Percentiles rank a stretch among this genome's conserved stretches.
phyloP scores from a whole-genome alignment of 1,140 invertebrate genomes.

The Planococcus citri region DNA sequence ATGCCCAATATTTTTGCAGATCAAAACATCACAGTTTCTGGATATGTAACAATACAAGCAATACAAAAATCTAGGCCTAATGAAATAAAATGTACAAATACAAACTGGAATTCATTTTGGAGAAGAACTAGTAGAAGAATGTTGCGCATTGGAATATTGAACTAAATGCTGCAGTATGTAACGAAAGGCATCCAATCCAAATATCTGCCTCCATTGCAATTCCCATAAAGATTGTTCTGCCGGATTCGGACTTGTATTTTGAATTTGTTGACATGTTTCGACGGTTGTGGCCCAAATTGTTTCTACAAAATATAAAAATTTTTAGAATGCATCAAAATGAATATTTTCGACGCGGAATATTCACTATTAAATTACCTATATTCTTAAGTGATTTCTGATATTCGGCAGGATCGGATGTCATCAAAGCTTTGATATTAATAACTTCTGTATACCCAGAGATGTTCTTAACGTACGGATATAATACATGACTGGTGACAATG shows the following conservation, averaged over 20 bases:
- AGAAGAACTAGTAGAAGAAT: background rate
- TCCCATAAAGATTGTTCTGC: conserved; percentile 28
- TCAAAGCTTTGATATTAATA: conserved; percentile 31
- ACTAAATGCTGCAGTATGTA: conserved; percentile 28
- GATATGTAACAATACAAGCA: background rate
- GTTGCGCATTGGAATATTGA: conserved; percentile 23
- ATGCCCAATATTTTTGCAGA: background rate
- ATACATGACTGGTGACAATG: conserved; percentile 29
- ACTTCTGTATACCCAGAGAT: conserved; percentile 30
- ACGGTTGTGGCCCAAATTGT: conserved; percentile 32
- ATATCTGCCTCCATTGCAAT: conserved; percentile 30
- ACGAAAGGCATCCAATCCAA: conserved; percentile 26
- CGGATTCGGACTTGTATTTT: conserved; percentile 27
- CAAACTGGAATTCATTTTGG: conserved; percentile 12
- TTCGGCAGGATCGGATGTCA: conserved; percentile 30
- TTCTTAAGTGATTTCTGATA: conserved; percentile 31
- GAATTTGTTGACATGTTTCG: conserved; percentile 30
- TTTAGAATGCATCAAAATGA: background rate
- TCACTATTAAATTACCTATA: conserved; percentile 28
- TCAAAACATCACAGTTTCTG: background rate
- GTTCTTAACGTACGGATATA: conserved; percentile 27
- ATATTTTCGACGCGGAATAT: background rate
- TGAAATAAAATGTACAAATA: background rate
- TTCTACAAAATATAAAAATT: conserved; percentile 27
- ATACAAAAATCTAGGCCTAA: background rate